Conservation (phyloP, 2,113 vertebrate genomes). For the Saguinus imperator region DNA sequence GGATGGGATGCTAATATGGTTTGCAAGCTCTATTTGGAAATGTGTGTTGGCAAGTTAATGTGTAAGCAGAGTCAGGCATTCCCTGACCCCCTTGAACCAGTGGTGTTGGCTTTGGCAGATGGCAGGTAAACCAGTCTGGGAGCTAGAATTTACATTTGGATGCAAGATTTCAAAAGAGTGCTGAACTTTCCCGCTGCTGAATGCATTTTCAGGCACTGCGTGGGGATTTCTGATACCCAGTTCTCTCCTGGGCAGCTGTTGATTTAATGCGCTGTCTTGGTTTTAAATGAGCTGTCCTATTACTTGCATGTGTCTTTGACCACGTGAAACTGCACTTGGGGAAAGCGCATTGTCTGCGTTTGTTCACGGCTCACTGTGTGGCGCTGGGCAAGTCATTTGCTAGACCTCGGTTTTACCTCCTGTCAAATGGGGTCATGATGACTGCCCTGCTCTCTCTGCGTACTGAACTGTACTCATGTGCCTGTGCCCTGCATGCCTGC, state of each 20-base stretch:
- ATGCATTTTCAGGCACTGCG: fast-evolving
- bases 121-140: not conserved
- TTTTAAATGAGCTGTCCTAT: not conserved
- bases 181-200: not conserved
- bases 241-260: not conserved
- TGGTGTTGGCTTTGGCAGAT: not conserved
- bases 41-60: not conserved
- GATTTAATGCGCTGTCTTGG: not conserved
- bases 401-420: not conserved
- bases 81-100: not conserved
- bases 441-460: not conserved
- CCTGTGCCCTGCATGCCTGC: not conserved
- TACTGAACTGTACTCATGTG: not conserved
- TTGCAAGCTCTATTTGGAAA: not conserved
- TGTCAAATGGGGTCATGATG: fast-evolving
- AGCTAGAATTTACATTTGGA: not conserved
- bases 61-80: not conserved
- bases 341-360: not conserved
- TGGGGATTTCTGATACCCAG: fast-evolving
- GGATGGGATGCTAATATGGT: fast-evolving
- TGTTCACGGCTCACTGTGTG: not conserved
- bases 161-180: not conserved
- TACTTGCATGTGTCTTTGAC: fast-evolving
- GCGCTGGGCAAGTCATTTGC: not conserved
- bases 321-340: not conserved